Evolutionary conservation across 2,113 vertebrate species (phyloP).

Genomic region (Heptranchias perlo): DNA sequence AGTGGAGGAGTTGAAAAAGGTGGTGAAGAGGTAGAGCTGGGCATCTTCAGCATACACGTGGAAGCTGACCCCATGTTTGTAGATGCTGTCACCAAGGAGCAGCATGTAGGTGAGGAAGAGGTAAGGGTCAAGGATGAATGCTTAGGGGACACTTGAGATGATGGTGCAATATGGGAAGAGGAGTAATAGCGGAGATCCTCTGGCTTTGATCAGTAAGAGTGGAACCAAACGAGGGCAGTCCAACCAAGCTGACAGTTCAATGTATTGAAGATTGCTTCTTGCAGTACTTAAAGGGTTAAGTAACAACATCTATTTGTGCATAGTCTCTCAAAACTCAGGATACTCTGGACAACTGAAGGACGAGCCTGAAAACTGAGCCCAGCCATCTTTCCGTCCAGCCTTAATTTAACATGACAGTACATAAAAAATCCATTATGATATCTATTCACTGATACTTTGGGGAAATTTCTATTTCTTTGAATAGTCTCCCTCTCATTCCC

Average conservation of each 20-base stretch:
- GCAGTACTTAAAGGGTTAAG: neutral
- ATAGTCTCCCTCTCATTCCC: neutral
- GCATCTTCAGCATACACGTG: neutral
- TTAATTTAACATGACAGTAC: constrained; percentile 13
- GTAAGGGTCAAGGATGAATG: neutral
- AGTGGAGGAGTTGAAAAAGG: no score
- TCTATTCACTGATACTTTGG: neutral
- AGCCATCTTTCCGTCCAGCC: neutral
- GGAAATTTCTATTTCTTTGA: neutral
- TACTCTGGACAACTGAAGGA: neutral
- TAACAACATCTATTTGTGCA: neutral
- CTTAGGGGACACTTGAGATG: neutral
- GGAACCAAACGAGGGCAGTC: neutral
- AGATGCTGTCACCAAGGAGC: neutral
- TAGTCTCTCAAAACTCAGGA: neutral
- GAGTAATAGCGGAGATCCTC: neutral
- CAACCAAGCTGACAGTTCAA: neutral
- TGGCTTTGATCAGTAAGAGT: neutral
- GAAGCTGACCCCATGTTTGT: neutral
- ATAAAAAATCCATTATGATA: constrained; percentile 4
- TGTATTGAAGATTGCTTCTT: neutral
- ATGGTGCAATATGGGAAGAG: neutral
- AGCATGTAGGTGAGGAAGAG: neutral
- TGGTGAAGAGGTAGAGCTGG: neutral
- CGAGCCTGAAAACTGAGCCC: neutral